phyloP scores from a whole-genome alignment of 2,113 vertebrate species.

The Prinia subflava region DNA sequence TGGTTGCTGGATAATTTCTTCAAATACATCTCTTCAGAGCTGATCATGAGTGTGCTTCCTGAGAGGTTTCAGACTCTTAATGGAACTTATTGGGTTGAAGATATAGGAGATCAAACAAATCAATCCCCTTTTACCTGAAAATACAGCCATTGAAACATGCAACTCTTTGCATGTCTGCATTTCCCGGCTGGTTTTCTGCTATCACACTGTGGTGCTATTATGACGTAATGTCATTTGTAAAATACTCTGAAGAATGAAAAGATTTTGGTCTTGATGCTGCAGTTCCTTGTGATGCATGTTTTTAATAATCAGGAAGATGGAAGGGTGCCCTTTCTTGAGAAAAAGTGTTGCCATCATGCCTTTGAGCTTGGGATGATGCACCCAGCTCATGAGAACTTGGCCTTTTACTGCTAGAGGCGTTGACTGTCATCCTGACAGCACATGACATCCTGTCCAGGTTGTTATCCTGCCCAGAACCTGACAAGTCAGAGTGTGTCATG shows the following conservation, averaged over 20 bases:
- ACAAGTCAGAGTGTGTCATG: background rate
- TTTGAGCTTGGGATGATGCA: background rate
- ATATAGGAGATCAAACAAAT: background rate
- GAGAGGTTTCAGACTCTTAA: background rate
- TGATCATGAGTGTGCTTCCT: background rate
- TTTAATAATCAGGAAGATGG: background rate
- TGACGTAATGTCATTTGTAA: accelerated
- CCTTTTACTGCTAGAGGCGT: background rate
- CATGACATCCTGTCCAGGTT: background rate
- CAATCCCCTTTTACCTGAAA: background rate
- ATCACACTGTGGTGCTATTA: background rate
- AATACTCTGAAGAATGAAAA: background rate
- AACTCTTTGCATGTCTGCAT: background rate
- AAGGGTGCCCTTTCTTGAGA: background rate
- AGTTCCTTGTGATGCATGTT: background rate
- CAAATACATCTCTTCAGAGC: background rate
- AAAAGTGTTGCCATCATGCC: background rate
- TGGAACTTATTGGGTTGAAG: background rate
- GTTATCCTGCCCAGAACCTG: background rate
- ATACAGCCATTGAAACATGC: background rate
- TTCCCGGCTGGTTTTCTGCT: background rate
- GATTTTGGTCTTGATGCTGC: background rate
- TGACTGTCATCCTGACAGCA: background rate
- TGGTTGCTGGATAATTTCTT: background rate
- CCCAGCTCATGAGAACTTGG: background rate